Percentiles rank a stretch among this genome's conserved stretches.
These are phyloP conservation scores for Lepidocolaptes lacrymiger DNA, from an alignment of 2,797 vertebrate species.

Conservation along the genomic window DNA sequence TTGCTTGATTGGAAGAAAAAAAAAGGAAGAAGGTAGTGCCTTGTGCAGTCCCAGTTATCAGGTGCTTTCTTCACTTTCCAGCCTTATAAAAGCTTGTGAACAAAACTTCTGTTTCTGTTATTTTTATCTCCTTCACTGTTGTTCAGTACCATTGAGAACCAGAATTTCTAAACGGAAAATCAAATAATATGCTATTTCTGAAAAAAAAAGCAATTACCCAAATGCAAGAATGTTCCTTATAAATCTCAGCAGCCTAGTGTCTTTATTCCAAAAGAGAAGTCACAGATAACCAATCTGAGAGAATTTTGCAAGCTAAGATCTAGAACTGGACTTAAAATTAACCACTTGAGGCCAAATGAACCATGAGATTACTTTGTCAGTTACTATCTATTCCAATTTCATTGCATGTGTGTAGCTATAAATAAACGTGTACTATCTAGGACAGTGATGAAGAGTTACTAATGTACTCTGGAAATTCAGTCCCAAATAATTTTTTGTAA, in stretches of 20 bases:
- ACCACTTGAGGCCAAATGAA: not conserved
- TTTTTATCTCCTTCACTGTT: not conserved
- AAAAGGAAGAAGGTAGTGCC: not conserved
- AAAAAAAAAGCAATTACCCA: not conserved
- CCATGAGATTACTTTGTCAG: not conserved
- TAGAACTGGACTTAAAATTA: not conserved
- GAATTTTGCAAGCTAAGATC: not conserved
- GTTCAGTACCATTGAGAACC: not conserved
- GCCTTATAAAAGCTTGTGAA: not conserved
- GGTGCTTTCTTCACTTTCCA: not conserved
- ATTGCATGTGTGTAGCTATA: not conserved
- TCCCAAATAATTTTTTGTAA: not conserved
- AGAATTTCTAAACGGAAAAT: not conserved
- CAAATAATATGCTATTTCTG: rapidly evolving
- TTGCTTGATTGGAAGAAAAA: not conserved
- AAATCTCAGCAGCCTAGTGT: not conserved
- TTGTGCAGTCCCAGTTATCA: not conserved
- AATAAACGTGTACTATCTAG: not conserved
- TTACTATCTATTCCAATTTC: not conserved
- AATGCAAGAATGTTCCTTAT: not conserved
- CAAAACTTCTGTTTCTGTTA: not conserved
- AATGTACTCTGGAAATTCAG: not conserved
- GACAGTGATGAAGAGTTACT: not conserved
- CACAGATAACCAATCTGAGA: rapidly evolving
- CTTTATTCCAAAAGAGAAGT: not conserved